Percentiles rank a stretch among this genome's conserved stretches.
Conservation (phyloP, 2,113 vertebrate species). For the Pundamilia nyererei region DNA sequence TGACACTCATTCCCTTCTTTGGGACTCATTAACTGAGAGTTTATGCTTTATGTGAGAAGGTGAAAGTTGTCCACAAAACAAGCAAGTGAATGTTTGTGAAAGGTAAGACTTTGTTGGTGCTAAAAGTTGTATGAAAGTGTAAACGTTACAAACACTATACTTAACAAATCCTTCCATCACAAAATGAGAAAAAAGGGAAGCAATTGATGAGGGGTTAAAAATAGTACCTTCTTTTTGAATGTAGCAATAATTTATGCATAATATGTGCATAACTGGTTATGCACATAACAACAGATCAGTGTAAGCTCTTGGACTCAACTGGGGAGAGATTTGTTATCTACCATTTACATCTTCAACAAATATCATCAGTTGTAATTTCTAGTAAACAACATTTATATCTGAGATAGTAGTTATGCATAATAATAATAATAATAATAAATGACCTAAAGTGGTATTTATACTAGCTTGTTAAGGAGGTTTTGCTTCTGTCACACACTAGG, state of each 20-base stretch:
- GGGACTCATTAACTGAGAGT: not conserved
- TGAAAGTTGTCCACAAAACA: not conserved
- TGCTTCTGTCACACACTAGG: not conserved
- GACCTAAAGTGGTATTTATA: not conserved
- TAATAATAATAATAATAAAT: not conserved
- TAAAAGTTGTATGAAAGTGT: not conserved
- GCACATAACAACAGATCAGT: not conserved
- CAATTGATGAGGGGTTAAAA: not conserved
- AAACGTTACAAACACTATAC: fast-evolving
- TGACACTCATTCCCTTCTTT: not conserved
- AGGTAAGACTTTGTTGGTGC: not conserved
- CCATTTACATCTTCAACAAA: not conserved
- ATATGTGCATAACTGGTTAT: not conserved
- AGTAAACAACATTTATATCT: not conserved
- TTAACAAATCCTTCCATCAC: not conserved
- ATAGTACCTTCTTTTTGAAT: fast-evolving
- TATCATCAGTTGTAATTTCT: not conserved
- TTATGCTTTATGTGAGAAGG: not conserved
- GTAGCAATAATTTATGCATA: not conserved
- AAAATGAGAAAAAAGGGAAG: fast-evolving
- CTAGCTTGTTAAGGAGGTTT: not conserved
- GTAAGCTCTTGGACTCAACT: not conserved
- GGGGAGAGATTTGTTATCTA: not conserved
- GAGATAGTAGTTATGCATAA: not conserved
- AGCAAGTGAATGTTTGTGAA: not conserved